Base-by-base conservation (phyloP, 2,797 vertebrate species). In the Perodicticus potto region DNA sequence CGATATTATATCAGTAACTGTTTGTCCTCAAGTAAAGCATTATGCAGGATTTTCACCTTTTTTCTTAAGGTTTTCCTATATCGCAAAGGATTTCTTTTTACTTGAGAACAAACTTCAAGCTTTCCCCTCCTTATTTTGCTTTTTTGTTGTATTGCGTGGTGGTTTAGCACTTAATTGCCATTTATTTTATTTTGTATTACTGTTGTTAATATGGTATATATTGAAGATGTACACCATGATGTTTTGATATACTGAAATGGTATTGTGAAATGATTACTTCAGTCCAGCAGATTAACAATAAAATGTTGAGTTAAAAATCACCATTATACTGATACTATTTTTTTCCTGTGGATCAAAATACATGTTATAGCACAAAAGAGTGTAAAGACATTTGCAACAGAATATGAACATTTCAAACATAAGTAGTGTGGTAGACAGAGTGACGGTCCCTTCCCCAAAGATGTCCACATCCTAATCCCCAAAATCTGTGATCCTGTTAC, bases 241-340 rank as follows among this genome's bases (percentile, higher is more conserved):
- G 40, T 74, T 84, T 65, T 65, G 6, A 43, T 27, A 45, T 40
- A 40, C 40, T 40, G 40, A 40, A 40, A 5, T 40, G 1, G 40
- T 20, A 67, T 43, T 76, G 19, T 23, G 40, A 63, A 49, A 43
- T 25, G 65, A 49, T 9, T 37, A 29, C 7, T 9, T 12, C 0
- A 40, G 13, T 49, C 19, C 65, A 32, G 6, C 13, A 74, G 29
- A 53, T 81, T 20, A 88, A 81, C 11, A 67, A 32, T 72, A 55
- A 81, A 93, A 77, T 55, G 7, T 32, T 70, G 40, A 70, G 10
- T 49, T 90, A 49, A 59, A 96, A 84, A 78, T 88, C 59, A 82
- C 12, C 25, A 27, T 82, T 76, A 65, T 14, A 69, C 9, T 70
- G 14, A 49, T 59, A 43, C 34, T 9, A 57, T 40, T 63, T 63